Conservation (phyloP, 1,140 invertebrate genomes). For the Drosophila truncata region DNA sequence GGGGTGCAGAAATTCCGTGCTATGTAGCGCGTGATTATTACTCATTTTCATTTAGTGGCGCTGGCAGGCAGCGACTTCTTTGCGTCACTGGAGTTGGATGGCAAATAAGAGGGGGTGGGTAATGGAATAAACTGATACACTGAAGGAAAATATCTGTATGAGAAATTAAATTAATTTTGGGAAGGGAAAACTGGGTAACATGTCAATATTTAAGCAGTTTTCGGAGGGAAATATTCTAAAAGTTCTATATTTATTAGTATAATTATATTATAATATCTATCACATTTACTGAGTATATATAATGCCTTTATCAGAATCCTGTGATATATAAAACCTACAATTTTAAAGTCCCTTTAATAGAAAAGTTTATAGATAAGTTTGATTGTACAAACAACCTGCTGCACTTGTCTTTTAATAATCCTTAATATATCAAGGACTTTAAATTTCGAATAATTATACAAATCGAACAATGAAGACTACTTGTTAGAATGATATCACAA, state of each 20-base stretch:
- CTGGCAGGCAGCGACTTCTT: slow-evolving; percentile 40
- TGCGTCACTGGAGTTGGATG: slow-evolving; percentile 37
- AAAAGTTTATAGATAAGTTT: not conserved
- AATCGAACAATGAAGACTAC: not conserved
- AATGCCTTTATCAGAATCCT: not conserved
- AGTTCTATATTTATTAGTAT: not conserved
- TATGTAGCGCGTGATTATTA: slow-evolving; percentile 56
- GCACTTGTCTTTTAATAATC: not conserved
- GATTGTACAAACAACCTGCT: not conserved
- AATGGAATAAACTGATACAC: not conserved
- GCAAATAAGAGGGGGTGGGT: not conserved
- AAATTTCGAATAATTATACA: not conserved
- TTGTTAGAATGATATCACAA: not conserved
- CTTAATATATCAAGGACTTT: not conserved
- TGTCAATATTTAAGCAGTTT: not conserved
- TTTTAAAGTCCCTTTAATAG: not conserved
- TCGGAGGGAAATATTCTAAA: not conserved
- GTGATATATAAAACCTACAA: not conserved
- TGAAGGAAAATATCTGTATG: not conserved
- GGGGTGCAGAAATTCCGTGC: slow-evolving; percentile 8
- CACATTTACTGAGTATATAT: not conserved
- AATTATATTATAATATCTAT: not conserved
- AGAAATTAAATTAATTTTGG: not conserved
- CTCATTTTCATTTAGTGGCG: slow-evolving; percentile 59
- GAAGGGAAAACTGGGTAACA: not conserved